Evolutionary conservation across 2,888 invertebrate genomes (phyloP).

Genomic region (Phyllotreta striolata): DNA sequence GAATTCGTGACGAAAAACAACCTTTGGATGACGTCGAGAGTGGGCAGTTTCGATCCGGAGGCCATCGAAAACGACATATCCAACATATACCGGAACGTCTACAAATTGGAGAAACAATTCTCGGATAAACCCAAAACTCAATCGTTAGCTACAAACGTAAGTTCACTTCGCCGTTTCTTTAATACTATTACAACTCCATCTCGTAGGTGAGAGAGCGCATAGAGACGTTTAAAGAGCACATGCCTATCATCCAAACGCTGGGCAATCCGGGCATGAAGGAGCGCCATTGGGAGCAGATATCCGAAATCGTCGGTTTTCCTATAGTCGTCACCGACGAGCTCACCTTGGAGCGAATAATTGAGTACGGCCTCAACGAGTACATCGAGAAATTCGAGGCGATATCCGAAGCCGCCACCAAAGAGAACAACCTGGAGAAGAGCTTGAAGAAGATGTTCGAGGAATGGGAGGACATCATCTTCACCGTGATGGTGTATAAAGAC

Average conservation of each 20-base stretch:
- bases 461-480: constrained; percentile 85
- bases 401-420: constrained; percentile 94
- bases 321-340: constrained; percentile 84
- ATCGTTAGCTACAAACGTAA: constrained; percentile 73
- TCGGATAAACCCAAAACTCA: constrained; percentile 77
- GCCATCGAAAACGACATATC: constrained; percentile 83
- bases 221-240: constrained; percentile 85
- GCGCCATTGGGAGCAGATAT: constrained; percentile 94
- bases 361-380: constrained; percentile 88
- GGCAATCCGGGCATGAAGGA: constrained; percentile 94
- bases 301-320: constrained; percentile 93
- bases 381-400: constrained; percentile 89
- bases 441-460: constrained; percentile 89
- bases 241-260: constrained; percentile 91
- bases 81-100: constrained; percentile 75
- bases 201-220: constrained; percentile 69
- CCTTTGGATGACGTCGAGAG: constrained; percentile 84
- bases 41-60: constrained; percentile 88
- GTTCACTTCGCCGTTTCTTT: constrained; percentile 25
- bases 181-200: constrained; percentile 1
- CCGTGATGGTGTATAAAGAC: constrained; percentile 78
- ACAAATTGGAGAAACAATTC: constrained; percentile 89
- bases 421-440: constrained; percentile 90
- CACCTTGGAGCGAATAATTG: constrained; percentile 85
- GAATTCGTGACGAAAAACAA: constrained; percentile 85